phyloP scores from a whole-genome alignment of 2,888 invertebrate species.

The Zelleria hepariella region DNA sequence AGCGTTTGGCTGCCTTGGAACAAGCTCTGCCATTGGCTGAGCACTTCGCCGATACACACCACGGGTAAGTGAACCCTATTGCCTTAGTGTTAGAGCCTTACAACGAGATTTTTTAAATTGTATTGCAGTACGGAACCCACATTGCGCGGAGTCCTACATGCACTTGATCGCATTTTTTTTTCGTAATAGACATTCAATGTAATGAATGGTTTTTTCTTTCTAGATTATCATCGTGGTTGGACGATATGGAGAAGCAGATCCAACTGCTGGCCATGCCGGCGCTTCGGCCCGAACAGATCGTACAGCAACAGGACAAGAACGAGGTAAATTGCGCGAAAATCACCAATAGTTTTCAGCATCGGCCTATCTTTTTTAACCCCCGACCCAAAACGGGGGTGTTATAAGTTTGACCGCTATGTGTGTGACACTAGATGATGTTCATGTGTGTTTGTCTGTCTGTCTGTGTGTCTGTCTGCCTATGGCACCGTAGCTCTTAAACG shows the following conservation, averaged over 20 bases:
- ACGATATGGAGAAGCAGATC: constrained; percentile 93
- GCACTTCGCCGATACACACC: constrained; percentile 95
- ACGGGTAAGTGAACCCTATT: constrained; percentile 62
- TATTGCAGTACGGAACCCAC: too few species aligned
- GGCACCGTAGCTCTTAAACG: too few species aligned
- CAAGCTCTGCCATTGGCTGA: constrained; percentile 96
- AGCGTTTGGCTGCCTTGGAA: constrained; percentile 91
- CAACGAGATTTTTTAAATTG: too few species aligned
- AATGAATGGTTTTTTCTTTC: neutral
- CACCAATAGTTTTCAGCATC: neutral
- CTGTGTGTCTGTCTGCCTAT: too few species aligned
- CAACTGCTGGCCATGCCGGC: constrained; percentile 92
- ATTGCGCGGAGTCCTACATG: too few species aligned
- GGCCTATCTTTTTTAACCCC: too few species aligned
- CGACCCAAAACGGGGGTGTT: too few species aligned
- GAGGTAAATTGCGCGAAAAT: constrained; percentile 74
- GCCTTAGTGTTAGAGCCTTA: neutral
- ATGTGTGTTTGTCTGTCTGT: too few species aligned
- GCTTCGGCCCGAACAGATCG: constrained; percentile 91
- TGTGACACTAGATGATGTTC: too few species aligned
- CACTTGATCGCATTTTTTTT: too few species aligned
- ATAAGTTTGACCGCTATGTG: too few species aligned
- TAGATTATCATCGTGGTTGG: constrained; percentile 87
- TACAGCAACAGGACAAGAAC: constrained; percentile 95
- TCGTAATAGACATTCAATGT: neutral